Base-by-base conservation (phyloP, 2,888 invertebrate species). In the Andricus quercusramuli region DNA sequence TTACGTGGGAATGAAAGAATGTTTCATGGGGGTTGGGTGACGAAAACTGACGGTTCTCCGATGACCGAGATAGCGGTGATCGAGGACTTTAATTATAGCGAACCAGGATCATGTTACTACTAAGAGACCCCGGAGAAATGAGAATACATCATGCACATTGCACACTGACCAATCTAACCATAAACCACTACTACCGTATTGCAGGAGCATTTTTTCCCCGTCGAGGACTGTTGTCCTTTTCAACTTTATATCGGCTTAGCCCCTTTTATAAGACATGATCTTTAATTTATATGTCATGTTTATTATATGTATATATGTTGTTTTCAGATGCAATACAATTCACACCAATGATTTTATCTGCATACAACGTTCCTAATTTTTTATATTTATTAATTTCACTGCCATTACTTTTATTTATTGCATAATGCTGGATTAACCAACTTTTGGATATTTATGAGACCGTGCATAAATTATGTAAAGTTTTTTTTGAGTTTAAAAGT, bases 51-150 rank as follows among this genome's bases (percentile, higher is more conserved):
- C 77, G 85, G 82, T 83, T 78, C 66, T 83, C 82, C 85, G 86
- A 87, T 84, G 79, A 44, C 67, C 77, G 81, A 86, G 88, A 87
- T 87, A 87, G 83, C 84, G 88, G 81, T 88, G 88, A 87, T 86
- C 85, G 87, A 89, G 85, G 85, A 86, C 87, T 86, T 87, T 85
- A 88, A 88, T 89, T 88, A 88, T 85, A 80, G 82, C 80, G 78
- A 83, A 84, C 81, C 82, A 80, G 82, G 85, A 85, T 85, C 86
- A 82, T 85, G 80, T 87, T 87, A 86, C 86, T 81, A 79, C 77
- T 47, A 15, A 47, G 79, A 68, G 56, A 79, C 68, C 70, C 78
- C 80, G 79, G 44, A 47, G 37, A 37, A 37, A 37, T 37, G 37
- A 37, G 44, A 79, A 62, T 79, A 74, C 79, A 79, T 79, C 65